Base-by-base conservation (phyloP, 2,888 invertebrate species). In the Biston stratarius region DNA sequence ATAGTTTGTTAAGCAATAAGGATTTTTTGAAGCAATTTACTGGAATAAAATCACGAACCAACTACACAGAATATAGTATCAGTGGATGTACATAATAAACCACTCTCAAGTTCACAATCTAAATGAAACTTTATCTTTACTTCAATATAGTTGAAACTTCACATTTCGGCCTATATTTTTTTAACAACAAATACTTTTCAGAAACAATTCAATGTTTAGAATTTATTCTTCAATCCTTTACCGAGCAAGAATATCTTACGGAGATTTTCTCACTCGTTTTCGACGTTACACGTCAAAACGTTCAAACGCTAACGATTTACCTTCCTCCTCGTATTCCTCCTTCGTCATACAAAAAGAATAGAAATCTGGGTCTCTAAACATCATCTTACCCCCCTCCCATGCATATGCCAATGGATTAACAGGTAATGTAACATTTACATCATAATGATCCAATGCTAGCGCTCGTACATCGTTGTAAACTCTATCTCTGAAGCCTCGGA, bases 311-410 rank as follows among this genome's bases (percentile, higher is more conserved):
- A 95, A 85, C 1, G 90, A 74, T 66, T 93, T 94, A 12, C 99
- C 99, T 81, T 97, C 96, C 85, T 99, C 99, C 71, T 98, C 98
- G 86, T 98, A 99, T 77, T 98, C 97, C 74, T 97, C 97, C 77
- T 96, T 96, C 0, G 97, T 97, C 2, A 98, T 96, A 69, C 97
- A 91, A 76, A 95, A 94, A 0, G 95, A 95, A 71, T 96, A 95
- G 76, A 98, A 97, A 48, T 96, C 95, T 8, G 97, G 94, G 83
- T 97, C 96, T 75, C 95, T 93, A 5, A 97, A 95, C 49, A 99
- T 90, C 51, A 95, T 87, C 74, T 96, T 96, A 0, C 98, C 99
- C 5, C 99, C 99, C 78, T 96, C 95, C 99, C 99, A 99, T 0
- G 98, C 95, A 86, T 98, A 98, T 0, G 96, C 96, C 3, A 97